Conservation (phyloP, 2,888 invertebrate genomes). For the Heliconius charithonia region DNA sequence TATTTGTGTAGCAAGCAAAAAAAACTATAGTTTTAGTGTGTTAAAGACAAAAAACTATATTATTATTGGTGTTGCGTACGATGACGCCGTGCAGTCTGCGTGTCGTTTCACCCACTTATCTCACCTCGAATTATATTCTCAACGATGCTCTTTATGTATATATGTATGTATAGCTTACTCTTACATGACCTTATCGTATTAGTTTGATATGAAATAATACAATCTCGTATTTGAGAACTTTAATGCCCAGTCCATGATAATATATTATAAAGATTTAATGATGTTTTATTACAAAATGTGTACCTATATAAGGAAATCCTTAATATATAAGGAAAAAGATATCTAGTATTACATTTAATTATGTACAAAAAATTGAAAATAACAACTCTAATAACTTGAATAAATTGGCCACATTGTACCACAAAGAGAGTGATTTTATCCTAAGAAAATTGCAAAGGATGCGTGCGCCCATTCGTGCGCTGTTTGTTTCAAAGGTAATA, state of each 20-base stretch:
- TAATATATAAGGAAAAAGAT: slow-evolving; percentile 1
- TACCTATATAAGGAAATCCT: too few relatives aligned
- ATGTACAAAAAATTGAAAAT: neutral
- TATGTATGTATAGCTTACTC: slow-evolving; percentile 20
- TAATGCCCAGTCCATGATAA: neutral
- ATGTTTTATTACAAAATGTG: neutral
- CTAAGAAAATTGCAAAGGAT: slow-evolving; percentile 29
- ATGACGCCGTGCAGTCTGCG: slow-evolving; percentile 70
- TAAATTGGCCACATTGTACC: neutral
- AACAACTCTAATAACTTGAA: neutral
- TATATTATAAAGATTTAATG: neutral
- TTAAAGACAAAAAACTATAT: slow-evolving; percentile 25
- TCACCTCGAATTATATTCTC: slow-evolving; percentile 47
- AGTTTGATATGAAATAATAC: slow-evolving; percentile 11
- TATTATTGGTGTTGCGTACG: slow-evolving; percentile 47
- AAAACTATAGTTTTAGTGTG: neutral
- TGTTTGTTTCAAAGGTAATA: slow-evolving; percentile 39
- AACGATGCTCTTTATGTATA: slow-evolving; percentile 38
- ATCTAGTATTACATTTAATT: neutral
- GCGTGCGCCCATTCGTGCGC: slow-evolving; percentile 33
- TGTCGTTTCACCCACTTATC: slow-evolving; percentile 53
- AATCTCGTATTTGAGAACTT: neutral
- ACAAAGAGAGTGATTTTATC: slow-evolving; percentile 36
- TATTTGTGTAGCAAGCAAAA: neutral
- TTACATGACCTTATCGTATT: slow-evolving; percentile 26